Evolutionary conservation across 2,888 invertebrate genomes (phyloP).

Genomic region (Aplocera efformata): DNA sequence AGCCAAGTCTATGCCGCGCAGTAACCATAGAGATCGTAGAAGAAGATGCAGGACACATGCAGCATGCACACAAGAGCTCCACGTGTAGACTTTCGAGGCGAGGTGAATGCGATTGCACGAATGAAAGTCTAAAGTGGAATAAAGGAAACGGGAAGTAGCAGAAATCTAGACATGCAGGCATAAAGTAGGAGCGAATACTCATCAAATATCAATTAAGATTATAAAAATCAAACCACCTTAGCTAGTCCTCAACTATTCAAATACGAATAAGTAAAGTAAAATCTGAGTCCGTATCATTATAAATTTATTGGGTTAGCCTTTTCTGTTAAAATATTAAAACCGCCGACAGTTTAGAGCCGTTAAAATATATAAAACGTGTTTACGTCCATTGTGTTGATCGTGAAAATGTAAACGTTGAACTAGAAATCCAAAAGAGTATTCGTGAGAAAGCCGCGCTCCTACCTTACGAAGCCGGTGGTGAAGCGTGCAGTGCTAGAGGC

Average conservation of each 20-base stretch:
- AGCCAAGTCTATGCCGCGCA: constrained; percentile 80
- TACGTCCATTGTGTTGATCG: constrained; percentile 17
- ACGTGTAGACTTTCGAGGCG: constrained; percentile 53
- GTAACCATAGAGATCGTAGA: constrained; percentile 81
- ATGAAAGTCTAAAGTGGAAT: constrained; percentile 54
- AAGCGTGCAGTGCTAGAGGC: constrained; percentile 78
- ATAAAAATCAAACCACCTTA: constrained; percentile 29
- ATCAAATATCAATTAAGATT: constrained; percentile 31
- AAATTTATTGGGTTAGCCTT: constrained; percentile 38
- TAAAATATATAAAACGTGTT: constrained; percentile 22
- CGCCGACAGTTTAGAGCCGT: constrained; percentile 29
- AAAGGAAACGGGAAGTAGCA: constrained; percentile 54
- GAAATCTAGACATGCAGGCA: constrained; percentile 64
- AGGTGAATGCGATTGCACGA: constrained; percentile 29
- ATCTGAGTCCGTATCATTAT: constrained; percentile 33
- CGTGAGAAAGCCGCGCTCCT: constrained; percentile 58
- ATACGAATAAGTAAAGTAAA: constrained; percentile 30
- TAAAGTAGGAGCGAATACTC: constrained; percentile 75
- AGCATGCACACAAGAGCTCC: constrained; percentile 58
- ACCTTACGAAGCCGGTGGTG: constrained; percentile 72
- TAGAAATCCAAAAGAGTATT: constrained; percentile 19
- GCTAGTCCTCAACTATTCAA: constrained; percentile 34
- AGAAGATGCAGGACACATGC: constrained; percentile 76
- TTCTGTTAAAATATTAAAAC: constrained; percentile 28
- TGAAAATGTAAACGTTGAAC: constrained; percentile 19